Evolutionary conservation across 2,888 invertebrate genomes (phyloP).

Genomic region (Ceriagrion tenellum): DNA sequence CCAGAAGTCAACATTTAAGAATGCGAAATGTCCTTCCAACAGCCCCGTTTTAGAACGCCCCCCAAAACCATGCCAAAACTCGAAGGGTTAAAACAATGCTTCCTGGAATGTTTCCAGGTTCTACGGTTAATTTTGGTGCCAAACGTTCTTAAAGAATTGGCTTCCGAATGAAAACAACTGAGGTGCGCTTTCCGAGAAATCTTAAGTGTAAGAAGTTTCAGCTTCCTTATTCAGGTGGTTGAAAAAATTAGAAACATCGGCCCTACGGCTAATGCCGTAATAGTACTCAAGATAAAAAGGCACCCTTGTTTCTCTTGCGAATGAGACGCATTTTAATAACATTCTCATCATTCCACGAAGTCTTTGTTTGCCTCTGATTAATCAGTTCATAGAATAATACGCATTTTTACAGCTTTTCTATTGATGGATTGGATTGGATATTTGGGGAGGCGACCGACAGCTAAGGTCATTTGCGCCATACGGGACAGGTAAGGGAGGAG

Average conservation of each 20-base stretch:
- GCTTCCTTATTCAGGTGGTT: not conserved
- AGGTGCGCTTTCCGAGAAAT: not conserved
- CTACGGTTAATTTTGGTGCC: constrained; percentile 30
- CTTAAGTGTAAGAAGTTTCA: not conserved
- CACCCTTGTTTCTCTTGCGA: not conserved
- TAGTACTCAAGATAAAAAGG: not conserved
- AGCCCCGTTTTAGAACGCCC: not conserved
- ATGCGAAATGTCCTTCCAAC: not conserved
- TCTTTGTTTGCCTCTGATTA: not conserved
- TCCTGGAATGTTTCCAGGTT: constrained; percentile 50
- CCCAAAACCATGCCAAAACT: constrained; percentile 25
- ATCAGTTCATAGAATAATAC: too few relatives aligned
- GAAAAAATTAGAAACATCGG: not conserved
- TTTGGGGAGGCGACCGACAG: too few relatives aligned
- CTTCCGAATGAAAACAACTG: constrained; percentile 37
- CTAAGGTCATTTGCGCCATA: too few relatives aligned
- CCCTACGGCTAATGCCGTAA: not conserved
- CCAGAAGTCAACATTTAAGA: not conserved
- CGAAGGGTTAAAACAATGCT: constrained; percentile 32
- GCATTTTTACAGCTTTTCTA: too few relatives aligned
- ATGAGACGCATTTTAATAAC: not conserved
- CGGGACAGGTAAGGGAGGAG: too few relatives aligned
- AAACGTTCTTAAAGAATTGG: constrained; percentile 32
- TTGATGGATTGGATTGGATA: too few relatives aligned
- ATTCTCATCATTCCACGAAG: not conserved